These are phyloP conservation scores for Corydoras sp. DNA, from an alignment of 2,113 vertebrate species.

Conservation along the genomic window DNA sequence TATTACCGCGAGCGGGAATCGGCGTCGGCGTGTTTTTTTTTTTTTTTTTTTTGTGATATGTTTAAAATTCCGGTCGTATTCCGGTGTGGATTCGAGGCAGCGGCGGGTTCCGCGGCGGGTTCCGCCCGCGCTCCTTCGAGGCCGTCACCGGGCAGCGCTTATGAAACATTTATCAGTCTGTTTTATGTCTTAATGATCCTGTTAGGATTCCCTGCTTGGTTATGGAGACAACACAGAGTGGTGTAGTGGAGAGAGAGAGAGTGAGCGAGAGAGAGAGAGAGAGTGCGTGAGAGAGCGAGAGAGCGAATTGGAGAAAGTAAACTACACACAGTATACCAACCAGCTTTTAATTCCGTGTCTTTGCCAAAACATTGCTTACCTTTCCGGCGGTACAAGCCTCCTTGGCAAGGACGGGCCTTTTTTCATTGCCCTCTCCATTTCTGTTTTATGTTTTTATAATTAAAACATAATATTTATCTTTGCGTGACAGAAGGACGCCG, in stretches of 20 bases:
- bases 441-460: conserved; percentile 80
- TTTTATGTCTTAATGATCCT: conserved; percentile 74
- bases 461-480: conserved; percentile 81
- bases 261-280: conserved; percentile 26
- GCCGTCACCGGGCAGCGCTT: conserved; percentile 65
- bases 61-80: conserved; percentile 69
- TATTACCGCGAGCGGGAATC: conserved; percentile 70
- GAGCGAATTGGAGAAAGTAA: conserved; percentile 47
- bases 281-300: conserved; percentile 33
- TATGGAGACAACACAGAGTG: conserved; percentile 54
- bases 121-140: conserved; percentile 63
- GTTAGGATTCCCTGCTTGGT: conserved; percentile 68
- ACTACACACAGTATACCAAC: conserved; percentile 57
- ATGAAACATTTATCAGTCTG: conserved; percentile 72
- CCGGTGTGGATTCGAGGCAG: conserved; percentile 53
- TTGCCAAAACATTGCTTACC: conserved; percentile 65
- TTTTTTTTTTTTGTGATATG: conserved; percentile 50
- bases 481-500: conserved; percentile 75
- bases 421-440: conserved; percentile 59
- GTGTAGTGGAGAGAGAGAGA: conserved; percentile 44
- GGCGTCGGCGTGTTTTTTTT: conserved; percentile 39
- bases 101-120: conserved; percentile 19
- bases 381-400: conserved; percentile 57
- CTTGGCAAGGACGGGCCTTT: conserved; percentile 43
- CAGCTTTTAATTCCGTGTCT: conserved; percentile 60